Conservation (phyloP, 2,888 invertebrate species). For the Chymomyza caudatula region DNA sequence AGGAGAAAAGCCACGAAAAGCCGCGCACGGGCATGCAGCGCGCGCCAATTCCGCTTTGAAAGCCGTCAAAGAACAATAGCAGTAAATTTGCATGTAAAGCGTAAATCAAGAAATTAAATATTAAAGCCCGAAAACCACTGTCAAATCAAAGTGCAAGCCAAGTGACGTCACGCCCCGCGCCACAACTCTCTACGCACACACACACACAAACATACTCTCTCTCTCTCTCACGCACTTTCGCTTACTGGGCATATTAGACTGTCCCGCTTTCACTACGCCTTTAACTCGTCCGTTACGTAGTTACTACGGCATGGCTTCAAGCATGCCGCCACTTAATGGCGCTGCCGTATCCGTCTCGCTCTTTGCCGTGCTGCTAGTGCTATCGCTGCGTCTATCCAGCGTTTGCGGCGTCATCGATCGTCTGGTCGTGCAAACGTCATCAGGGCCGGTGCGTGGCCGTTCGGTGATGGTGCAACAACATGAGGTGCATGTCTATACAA, state of each 20-base stretch:
- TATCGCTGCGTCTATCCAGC: slow-evolving; percentile 68
- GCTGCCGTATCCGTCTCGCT: slow-evolving; percentile 31
- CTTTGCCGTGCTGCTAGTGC: slow-evolving; percentile 35
- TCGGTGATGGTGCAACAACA: slow-evolving; percentile 89
- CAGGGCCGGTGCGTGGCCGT: slow-evolving; percentile 88
- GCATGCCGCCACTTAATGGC: slow-evolving; percentile 10
- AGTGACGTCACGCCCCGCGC: background rate
- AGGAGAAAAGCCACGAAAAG: background rate
- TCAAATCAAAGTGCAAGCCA: background rate
- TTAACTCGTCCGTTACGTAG: background rate
- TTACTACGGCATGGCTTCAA: slow-evolving; percentile 48
- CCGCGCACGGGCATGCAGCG: background rate
- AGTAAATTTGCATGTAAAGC: background rate
- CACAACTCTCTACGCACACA: background rate
- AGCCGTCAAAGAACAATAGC: background rate
- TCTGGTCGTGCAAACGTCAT: slow-evolving; percentile 89
- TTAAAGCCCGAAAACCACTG: background rate
- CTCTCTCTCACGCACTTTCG: background rate
- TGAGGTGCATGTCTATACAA: slow-evolving; percentile 92
- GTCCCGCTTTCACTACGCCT: background rate
- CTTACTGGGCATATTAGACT: background rate
- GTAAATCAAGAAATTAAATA: background rate
- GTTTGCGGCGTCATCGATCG: slow-evolving; percentile 81
- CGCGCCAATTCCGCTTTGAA: background rate
- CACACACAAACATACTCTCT: background rate